phyloP scores from a whole-genome alignment of 2,113 vertebrate genomes.

The Merops nubicus region DNA sequence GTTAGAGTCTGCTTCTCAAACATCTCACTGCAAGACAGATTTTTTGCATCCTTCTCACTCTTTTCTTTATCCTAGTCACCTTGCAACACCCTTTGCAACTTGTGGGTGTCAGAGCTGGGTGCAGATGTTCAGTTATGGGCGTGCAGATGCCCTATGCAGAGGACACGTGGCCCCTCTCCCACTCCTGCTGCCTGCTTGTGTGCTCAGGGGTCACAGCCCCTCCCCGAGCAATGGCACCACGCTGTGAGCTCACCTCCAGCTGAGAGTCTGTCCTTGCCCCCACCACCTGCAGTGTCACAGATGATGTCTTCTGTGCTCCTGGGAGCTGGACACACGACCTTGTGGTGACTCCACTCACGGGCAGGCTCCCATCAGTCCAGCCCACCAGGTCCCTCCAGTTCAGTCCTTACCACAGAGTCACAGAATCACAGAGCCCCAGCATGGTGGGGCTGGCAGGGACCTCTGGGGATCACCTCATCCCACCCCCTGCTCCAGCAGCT shows the following conservation, averaged over 20 bases:
- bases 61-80: neutral
- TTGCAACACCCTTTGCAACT: neutral
- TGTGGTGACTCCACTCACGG: neutral
- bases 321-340: neutral
- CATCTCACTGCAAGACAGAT: neutral
- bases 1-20: neutral
- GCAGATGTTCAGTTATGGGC: neutral
- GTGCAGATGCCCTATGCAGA: neutral
- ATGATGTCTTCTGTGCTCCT: neutral
- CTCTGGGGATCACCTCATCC: too few relatives aligned
- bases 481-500: too few relatives aligned
- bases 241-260: neutral
- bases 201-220: neutral
- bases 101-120: neutral
- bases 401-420: neutral
- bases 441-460: too few relatives aligned
- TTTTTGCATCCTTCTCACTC: neutral
- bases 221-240: neutral
- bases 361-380: neutral
- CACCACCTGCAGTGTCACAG: rapidly evolving
- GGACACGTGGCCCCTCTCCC: neutral
- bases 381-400: neutral
- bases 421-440: too few relatives aligned
- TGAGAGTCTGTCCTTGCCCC: neutral
- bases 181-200: neutral